These are phyloP conservation scores for Elephantulus edwardii DNA, from an alignment of 2,113 vertebrate genomes.

Conservation along the genomic window DNA sequence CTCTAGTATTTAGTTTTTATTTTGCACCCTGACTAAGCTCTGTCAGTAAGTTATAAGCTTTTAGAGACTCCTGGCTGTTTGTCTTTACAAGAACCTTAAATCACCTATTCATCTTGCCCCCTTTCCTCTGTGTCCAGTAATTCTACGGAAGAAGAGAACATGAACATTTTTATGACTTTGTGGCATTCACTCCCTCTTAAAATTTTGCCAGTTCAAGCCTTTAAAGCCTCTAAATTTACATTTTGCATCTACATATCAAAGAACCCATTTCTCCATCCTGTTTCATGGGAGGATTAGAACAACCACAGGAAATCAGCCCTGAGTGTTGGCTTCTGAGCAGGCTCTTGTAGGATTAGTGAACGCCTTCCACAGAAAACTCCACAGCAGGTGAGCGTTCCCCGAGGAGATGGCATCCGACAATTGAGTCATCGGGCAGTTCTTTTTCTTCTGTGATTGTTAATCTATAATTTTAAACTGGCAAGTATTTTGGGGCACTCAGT, in stretches of 20 bases:
- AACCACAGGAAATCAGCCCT: background rate
- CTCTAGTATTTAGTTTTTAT: slow-evolving; percentile 16
- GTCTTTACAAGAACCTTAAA: background rate
- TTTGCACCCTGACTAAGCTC: slow-evolving; percentile 38
- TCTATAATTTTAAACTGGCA: background rate
- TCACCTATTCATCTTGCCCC: slow-evolving; percentile 26
- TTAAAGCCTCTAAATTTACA: slow-evolving; percentile 44
- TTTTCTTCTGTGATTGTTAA: background rate
- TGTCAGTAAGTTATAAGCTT: background rate
- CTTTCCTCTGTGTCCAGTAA: slow-evolving; percentile 4
- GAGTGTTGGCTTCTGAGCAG: too few relatives aligned
- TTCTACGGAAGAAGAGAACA: slow-evolving; percentile 1
- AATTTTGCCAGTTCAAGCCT: slow-evolving; percentile 41
- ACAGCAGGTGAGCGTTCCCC: too few relatives aligned
- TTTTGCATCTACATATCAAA: slow-evolving; percentile 29
- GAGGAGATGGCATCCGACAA: background rate
- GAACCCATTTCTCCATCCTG: background rate
- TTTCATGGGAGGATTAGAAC: background rate
- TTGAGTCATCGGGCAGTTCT: background rate
- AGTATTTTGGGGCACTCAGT: background rate
- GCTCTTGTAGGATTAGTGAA: background rate
- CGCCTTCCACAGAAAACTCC: background rate
- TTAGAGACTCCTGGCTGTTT: slow-evolving; percentile 34
- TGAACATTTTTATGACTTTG: slow-evolving; percentile 21
- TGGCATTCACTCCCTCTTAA: background rate